A percentile compares a stretch with the other conserved stretches of the same genome.
Conservation (phyloP, 2,797 vertebrate species). For the Clangula hyemalis region DNA sequence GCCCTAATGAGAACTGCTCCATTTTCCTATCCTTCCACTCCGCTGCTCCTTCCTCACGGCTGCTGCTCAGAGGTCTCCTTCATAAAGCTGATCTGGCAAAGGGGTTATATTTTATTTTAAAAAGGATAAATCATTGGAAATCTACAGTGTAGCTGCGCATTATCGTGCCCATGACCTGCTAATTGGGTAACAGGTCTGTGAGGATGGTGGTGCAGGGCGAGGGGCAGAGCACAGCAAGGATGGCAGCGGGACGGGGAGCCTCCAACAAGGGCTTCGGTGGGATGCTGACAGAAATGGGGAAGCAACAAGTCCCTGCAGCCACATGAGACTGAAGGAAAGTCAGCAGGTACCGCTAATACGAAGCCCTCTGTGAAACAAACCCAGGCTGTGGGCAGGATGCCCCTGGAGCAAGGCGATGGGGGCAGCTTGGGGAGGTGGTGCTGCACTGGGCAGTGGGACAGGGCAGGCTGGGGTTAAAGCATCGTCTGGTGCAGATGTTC, state of each 20-base stretch:
- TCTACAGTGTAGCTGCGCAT: neutral
- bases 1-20: slow-evolving; percentile 52
- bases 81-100: slow-evolving; percentile 6
- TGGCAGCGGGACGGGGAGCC: neutral
- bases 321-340: neutral
- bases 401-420: accelerated
- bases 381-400: neutral
- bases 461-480: accelerated
- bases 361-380: neutral
- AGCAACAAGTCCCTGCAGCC: neutral
- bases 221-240: neutral
- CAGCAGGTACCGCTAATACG: neutral
- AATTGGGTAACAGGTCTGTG: slow-evolving; percentile 22
- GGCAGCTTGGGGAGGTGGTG: accelerated
- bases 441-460: neutral
- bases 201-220: neutral
- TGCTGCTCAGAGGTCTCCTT: neutral
- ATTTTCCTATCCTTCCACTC: slow-evolving; percentile 21
- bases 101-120: neutral
- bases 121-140: slow-evolving; percentile 14
- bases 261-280: neutral
- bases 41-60: neutral
- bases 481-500: neutral
- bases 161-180: slow-evolving; percentile 29
- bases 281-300: neutral